phyloP scores from a whole-genome alignment of 1,140 invertebrate genomes.

The Himalopsyche phryganea region DNA sequence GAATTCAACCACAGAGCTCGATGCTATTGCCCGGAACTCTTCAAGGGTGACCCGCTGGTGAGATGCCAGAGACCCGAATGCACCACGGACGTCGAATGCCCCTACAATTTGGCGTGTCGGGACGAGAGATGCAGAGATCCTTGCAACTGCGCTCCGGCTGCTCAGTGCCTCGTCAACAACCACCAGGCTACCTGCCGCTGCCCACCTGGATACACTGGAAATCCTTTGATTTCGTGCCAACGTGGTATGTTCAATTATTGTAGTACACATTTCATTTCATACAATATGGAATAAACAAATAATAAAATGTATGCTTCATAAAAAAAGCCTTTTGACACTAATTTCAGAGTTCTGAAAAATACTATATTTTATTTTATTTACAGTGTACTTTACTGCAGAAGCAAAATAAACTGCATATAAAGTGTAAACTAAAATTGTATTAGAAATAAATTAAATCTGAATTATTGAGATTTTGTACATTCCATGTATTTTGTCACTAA shows the following conservation, averaged over 20 bases:
- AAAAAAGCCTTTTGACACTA: too few relatives aligned
- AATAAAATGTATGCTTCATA: too few relatives aligned
- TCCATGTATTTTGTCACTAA: too few relatives aligned
- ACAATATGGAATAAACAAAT: too few relatives aligned
- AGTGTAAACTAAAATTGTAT: too few relatives aligned
- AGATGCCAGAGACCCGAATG: conserved; percentile 78
- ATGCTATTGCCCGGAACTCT: conserved; percentile 75
- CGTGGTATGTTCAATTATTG: conserved; percentile 7
- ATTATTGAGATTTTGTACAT: too few relatives aligned
- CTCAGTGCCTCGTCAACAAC: conserved; percentile 70
- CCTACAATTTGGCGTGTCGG: conserved; percentile 69
- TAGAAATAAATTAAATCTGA: too few relatives aligned
- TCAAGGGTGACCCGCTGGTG: conserved; percentile 71
- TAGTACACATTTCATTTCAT: too few relatives aligned
- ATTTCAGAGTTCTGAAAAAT: too few relatives aligned
- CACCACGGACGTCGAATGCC: conserved; percentile 66
- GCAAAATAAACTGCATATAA: too few relatives aligned
- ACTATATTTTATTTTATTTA: too few relatives aligned
- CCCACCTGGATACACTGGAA: conserved; percentile 76
- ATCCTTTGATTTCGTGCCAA: conserved; percentile 65
- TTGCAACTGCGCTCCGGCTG: conserved; percentile 68
- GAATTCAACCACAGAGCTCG: conserved; percentile 69
- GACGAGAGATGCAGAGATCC: conserved; percentile 75
- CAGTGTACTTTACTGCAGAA: too few relatives aligned
- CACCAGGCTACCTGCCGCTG: conserved; percentile 78